Base-by-base conservation (phyloP, 1,140 invertebrate species). In the Halictus rubicundus region DNA sequence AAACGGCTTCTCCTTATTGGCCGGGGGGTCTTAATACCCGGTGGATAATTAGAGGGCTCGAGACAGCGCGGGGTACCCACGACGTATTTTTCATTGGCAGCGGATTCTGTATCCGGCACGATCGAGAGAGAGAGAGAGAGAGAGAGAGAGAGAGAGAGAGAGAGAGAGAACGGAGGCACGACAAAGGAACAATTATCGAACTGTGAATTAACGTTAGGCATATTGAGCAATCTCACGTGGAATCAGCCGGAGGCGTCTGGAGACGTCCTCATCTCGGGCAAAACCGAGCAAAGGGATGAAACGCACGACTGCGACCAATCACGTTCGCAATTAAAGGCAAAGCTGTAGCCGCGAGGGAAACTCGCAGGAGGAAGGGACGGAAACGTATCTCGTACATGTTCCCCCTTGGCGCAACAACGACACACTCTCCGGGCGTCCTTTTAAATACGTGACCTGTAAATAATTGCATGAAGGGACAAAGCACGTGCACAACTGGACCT, bases 371-470 rank as follows among this genome's bases (percentile, higher is more conserved):
- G 42, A 70, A 68, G 70, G 84, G 68, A 83, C 77, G 71, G 78
- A 86, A 83, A 83, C 70, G 84, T 87, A 87, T 86, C 84, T 78
- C 81, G 70, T 87, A 66, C 69, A 87, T 73, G 78, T 61, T 68
- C 68, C 72, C 71, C 73, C 84, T 86, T 82, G 81, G 71, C 74
- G 79, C 74, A 81, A 78, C 82, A 81, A 68, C 80, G 79, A 73
- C 73, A 57, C 70, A 73, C 85, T 86, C 80, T 60, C 84, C 19
- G 25, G 32, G 49, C 81, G 81, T 86, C 87, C 84, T 87, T 89
- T 89, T 88, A 88, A 89, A 86, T 89, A 88, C 88, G 87, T 88
- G 88, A 88, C 84, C 88, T 86, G 87, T 87, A 87, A 88, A 89
- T 89, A 89, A 89, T 89, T 88, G 80, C 81, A 86, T 84, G 84